These are phyloP conservation scores for Callaeas wilsoni DNA, from an alignment of 2,113 vertebrate species.

Conservation along the genomic window DNA sequence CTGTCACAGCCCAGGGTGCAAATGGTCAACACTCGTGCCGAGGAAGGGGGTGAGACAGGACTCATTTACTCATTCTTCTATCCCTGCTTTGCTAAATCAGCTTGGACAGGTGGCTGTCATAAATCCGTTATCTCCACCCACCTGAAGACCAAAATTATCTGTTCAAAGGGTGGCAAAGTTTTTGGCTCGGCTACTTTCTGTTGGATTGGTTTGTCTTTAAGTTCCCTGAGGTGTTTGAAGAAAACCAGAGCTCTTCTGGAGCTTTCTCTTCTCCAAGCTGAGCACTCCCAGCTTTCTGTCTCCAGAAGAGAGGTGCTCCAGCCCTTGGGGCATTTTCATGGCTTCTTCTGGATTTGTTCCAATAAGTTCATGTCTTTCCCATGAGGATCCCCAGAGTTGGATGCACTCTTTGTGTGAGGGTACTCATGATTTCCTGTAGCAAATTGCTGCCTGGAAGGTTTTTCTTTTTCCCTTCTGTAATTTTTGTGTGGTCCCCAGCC, in stretches of 20 bases:
- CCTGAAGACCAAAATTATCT: background rate
- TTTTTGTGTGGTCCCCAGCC: background rate
- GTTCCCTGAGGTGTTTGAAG: background rate
- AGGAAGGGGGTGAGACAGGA: background rate
- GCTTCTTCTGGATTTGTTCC: too few relatives aligned
- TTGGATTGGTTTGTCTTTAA: background rate
- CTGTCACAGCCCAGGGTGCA: background rate
- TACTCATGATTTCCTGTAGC: background rate
- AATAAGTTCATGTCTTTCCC: background rate
- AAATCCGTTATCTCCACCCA: background rate
- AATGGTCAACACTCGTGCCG: fast-evolving
- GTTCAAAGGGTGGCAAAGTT: background rate
- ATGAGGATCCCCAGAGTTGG: background rate
- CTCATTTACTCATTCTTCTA: background rate
- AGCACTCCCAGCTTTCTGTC: background rate
- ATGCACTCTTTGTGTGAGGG: background rate
- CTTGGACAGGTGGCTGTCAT: background rate
- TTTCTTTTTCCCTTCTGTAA: background rate
- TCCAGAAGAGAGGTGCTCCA: background rate
- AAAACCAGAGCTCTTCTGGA: background rate
- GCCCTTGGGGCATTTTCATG: background rate
- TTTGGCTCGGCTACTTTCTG: background rate
- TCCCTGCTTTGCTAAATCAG: background rate
- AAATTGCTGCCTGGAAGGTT: background rate
- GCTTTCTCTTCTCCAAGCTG: background rate